These are phyloP conservation scores for Nycticorax nycticorax DNA, from an alignment of 2,113 vertebrate species.

Conservation along the genomic window DNA sequence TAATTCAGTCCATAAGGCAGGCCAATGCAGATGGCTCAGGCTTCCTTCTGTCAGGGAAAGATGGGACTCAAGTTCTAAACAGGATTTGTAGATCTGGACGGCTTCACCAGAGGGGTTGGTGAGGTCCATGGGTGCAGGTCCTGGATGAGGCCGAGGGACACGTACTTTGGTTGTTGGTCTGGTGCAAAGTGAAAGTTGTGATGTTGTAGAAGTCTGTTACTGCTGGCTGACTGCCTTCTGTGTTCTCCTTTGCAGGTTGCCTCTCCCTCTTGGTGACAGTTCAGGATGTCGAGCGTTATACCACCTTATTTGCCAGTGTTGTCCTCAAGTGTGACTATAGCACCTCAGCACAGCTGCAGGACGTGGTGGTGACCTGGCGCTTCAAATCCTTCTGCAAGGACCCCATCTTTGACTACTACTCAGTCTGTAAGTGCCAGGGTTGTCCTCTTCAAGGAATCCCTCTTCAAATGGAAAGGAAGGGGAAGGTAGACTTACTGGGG, in stretches of 20 bases:
- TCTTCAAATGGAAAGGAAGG: not conserved
- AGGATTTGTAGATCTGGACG: not conserved
- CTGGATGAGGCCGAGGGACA: not conserved
- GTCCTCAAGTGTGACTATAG: conserved; percentile 89
- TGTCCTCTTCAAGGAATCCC: not conserved
- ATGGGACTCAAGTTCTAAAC: not conserved
- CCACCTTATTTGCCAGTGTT: conserved; percentile 84
- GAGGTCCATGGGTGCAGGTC: not conserved
- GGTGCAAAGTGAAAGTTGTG: not conserved
- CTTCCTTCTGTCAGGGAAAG: not conserved
- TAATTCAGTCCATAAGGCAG: not conserved
- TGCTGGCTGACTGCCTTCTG: not conserved
- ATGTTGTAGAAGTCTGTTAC: not conserved
- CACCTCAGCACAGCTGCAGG: conserved; percentile 86
- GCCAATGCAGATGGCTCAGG: not conserved
- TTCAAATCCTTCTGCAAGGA: conserved; percentile 97
- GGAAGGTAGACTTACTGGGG: not conserved
- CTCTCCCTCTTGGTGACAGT: conserved; percentile 84
- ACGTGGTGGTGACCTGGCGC: conserved; percentile 89
- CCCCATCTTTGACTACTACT: conserved; percentile 92
- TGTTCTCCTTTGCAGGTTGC: conserved; percentile 74
- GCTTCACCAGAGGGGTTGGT: not conserved
- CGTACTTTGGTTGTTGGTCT: not conserved
- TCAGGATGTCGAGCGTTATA: conserved; percentile 76
- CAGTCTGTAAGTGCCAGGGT: conserved; percentile 78